Evolutionary conservation across 2,113 vertebrate species (phyloP).

Genomic region (Ptilorrhoa leucosticta): DNA sequence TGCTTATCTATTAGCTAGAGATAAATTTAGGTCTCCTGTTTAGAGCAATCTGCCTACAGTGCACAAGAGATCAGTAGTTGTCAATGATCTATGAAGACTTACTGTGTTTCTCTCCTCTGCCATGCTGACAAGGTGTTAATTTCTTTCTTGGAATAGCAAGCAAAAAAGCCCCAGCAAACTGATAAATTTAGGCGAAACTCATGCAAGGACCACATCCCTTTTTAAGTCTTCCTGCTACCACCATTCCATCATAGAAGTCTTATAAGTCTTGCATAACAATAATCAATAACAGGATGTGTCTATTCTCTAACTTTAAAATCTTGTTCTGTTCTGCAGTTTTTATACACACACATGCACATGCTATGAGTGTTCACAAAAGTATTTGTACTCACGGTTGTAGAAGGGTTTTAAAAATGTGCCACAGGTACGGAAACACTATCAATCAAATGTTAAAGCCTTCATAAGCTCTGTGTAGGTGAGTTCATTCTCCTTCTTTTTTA

Average conservation of each 20-base stretch:
- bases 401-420: slow-evolving; percentile 32
- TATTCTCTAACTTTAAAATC: background rate
- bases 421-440: slow-evolving; percentile 50
- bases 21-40: slow-evolving; percentile 49
- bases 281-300: slow-evolving; percentile 2
- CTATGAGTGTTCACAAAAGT: background rate
- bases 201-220: slow-evolving; percentile 3
- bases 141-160: slow-evolving; percentile 40
- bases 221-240: slow-evolving; percentile 25
- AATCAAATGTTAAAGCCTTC: slow-evolving; percentile 54
- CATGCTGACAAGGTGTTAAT: slow-evolving; percentile 51
- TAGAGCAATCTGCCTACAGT: slow-evolving; percentile 18
- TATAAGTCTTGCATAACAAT: slow-evolving; percentile 34
- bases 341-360: background rate
- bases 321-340: background rate
- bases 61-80: slow-evolving; percentile 47
- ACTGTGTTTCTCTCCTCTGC: slow-evolving; percentile 28
- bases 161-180: background rate
- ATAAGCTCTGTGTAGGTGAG: slow-evolving; percentile 12
- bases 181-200: background rate
- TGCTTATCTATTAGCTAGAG: slow-evolving; percentile 36
- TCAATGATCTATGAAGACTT: slow-evolving; percentile 50
- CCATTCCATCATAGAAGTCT: background rate
- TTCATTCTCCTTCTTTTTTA: slow-evolving; percentile 59
- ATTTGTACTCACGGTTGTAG: slow-evolving; percentile 4